Evolutionary conservation across 2,113 vertebrate genomes (phyloP).

Genomic region (Nestor notabilis): DNA sequence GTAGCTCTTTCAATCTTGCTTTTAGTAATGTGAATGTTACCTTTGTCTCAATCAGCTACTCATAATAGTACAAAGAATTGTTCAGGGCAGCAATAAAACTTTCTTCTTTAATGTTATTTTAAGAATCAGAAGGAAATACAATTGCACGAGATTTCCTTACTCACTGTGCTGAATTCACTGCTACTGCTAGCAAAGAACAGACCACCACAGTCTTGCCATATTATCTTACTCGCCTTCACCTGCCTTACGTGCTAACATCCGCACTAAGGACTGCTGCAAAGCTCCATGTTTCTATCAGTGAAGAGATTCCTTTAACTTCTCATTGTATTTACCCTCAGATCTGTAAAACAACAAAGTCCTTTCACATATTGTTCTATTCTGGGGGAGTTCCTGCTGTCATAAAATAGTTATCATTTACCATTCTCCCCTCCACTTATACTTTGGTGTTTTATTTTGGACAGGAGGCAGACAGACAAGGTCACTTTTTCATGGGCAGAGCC

Average conservation of each 20-base stretch:
- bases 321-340: background rate
- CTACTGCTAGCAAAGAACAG: background rate
- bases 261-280: background rate
- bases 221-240: background rate
- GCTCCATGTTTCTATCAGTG: background rate
- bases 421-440: background rate
- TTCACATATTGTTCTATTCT: background rate
- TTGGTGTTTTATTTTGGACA: background rate
- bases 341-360: background rate
- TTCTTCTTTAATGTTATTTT: background rate
- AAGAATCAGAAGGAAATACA: background rate
- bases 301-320: background rate
- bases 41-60: background rate
- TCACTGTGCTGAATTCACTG: background rate
- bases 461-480: background rate
- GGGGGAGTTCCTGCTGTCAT: background rate
- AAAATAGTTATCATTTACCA: background rate
- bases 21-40: background rate
- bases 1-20: background rate
- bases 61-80: background rate
- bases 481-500: background rate
- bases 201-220: background rate
- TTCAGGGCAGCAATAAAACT: background rate
- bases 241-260: background rate
- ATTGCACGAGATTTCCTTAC: background rate